phyloP scores from a whole-genome alignment of 2,113 vertebrate species.

The Phainopepla nitens region DNA sequence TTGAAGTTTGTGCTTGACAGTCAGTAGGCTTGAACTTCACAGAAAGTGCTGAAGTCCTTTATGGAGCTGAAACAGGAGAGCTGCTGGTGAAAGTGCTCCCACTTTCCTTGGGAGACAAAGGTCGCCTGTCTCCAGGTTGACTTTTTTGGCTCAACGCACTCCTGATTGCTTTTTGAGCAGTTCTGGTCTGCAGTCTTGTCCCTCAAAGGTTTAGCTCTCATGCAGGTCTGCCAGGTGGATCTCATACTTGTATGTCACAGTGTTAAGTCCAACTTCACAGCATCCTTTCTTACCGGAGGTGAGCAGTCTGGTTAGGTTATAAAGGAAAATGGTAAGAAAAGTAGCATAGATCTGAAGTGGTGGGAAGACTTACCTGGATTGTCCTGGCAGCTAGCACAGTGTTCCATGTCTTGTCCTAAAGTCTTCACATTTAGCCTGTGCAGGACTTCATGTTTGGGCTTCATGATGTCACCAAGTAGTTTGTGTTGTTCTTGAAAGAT shows the following conservation, averaged over 20 bases:
- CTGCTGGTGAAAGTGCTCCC: background rate
- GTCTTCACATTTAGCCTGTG: background rate
- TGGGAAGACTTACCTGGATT: background rate
- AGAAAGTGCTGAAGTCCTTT: background rate
- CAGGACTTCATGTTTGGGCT: background rate
- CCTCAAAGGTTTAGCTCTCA: background rate
- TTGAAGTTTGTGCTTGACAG: background rate
- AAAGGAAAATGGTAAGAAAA: background rate
- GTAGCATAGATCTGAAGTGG: background rate
- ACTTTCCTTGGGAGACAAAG: background rate
- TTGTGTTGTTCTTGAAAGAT: background rate
- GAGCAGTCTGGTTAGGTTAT: background rate
- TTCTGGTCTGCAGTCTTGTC: background rate
- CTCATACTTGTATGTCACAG: background rate
- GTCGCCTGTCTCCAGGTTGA: fast-evolving
- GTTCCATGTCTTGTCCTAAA: background rate
- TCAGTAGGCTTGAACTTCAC: background rate
- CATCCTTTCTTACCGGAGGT: background rate
- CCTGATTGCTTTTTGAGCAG: background rate
- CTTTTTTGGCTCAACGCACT: background rate
- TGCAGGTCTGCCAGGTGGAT: background rate
- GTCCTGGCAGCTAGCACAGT: background rate
- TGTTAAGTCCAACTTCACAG: background rate
- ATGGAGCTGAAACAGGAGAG: background rate
- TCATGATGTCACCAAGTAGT: background rate